Evolutionary conservation across 92 coral and sea anemone species (phyloP).

Genomic region (Bergia puertoricense): DNA sequence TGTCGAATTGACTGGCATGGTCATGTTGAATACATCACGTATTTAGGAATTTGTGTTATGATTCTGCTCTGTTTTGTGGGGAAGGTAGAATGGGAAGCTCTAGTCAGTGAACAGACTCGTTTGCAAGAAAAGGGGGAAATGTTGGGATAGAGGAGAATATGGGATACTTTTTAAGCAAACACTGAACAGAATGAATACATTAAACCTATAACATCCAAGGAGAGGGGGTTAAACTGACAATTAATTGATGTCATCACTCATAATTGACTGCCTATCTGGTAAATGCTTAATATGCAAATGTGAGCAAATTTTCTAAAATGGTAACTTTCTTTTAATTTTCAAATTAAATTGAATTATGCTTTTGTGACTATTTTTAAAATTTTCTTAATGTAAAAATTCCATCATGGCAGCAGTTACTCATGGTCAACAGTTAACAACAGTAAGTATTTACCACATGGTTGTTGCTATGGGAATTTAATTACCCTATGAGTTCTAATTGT

Average conservation of each 20-base stretch:
- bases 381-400: conserved; percentile 15
- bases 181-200: conserved; percentile 13
- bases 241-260: background rate
- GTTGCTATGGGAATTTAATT: conserved; percentile 10
- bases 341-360: conserved; percentile 1
- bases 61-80: conserved; percentile 9
- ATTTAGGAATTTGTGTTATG: too few species aligned
- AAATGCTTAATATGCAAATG: conserved; percentile 16
- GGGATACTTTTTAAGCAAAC: background rate
- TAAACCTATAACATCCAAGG: conserved; percentile 9
- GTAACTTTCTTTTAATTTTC: background rate
- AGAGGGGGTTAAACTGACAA: conserved; percentile 9
- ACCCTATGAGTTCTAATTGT: conserved; percentile 10
- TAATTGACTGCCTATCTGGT: background rate
- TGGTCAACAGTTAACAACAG: conserved; percentile 14
- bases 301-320: conserved; percentile 15
- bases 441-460: background rate
- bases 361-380: background rate
- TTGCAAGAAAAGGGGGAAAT: conserved; percentile 8
- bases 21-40: too few species aligned
- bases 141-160: conserved; percentile 17
- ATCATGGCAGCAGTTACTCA: conserved; percentile 18
- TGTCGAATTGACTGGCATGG: too few species aligned
- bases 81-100: conserved; percentile 12
- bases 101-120: conserved; percentile 11